phyloP scores from a whole-genome alignment of 1,140 invertebrate species.

The Manduca sexta region DNA sequence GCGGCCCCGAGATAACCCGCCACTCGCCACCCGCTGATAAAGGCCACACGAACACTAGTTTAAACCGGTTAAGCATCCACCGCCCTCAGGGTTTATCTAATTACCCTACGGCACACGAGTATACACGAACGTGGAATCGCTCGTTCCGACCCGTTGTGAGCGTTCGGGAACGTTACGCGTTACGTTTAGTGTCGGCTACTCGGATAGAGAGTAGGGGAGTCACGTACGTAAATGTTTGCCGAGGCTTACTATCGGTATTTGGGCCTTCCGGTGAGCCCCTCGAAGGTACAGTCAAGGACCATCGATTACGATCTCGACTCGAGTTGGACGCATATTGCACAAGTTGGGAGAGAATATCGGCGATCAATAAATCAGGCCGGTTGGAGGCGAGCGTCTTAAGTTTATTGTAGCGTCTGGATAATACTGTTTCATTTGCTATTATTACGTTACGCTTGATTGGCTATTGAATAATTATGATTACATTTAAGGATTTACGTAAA shows the following conservation, averaged over 20 bases:
- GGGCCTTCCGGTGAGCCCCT: constrained; percentile 42
- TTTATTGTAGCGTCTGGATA: constrained; percentile 14
- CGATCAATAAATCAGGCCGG: constrained; percentile 35
- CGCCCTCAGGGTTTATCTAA: constrained; percentile 66
- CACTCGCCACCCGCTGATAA: constrained; percentile 67
- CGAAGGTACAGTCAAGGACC: constrained; percentile 36
- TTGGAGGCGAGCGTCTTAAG: constrained; percentile 8
- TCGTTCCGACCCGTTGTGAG: constrained; percentile 26
- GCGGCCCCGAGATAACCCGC: constrained; percentile 63
- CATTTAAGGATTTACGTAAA: too few relatives aligned
- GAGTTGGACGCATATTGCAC: constrained; percentile 50
- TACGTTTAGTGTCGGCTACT: constrained; percentile 34
- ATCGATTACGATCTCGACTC: constrained; percentile 50
- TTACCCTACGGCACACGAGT: constrained; percentile 51
- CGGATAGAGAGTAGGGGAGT: constrained; percentile 36
- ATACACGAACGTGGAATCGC: constrained; percentile 36
- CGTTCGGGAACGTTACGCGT: constrained; percentile 43
- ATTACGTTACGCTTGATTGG: too few relatives aligned
- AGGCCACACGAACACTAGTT: constrained; percentile 55
- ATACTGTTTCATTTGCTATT: too few relatives aligned
- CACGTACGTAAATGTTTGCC: constrained; percentile 63
- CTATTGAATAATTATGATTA: background rate
- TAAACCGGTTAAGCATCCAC: constrained; percentile 64
- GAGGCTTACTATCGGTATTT: constrained; percentile 45
- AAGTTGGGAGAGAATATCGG: constrained; percentile 34